A percentile compares a stretch with the other conserved stretches of the same genome.
Evolutionary conservation across 2,888 invertebrate species (phyloP).

Genomic region (Pyralis farinalis): DNA sequence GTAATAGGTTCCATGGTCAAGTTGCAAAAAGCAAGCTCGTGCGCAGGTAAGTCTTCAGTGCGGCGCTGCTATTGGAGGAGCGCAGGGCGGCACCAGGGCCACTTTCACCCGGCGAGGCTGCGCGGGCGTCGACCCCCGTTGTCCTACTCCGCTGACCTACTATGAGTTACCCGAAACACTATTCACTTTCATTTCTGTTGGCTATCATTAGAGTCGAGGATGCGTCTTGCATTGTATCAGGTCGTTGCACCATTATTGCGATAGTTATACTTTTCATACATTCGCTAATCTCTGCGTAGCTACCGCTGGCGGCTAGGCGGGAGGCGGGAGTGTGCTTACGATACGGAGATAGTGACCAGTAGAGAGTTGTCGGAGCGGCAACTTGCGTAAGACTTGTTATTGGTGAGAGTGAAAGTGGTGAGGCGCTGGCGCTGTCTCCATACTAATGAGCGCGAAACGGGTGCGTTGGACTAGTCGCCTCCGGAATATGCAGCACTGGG

Average conservation of each 20-base stretch:
- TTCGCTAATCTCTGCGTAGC: no score
- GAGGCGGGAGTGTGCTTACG: slow-evolving; percentile 21
- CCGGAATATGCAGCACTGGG: slow-evolving; percentile 57
- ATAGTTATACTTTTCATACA: slow-evolving; percentile 25
- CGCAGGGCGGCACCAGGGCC: slow-evolving; percentile 49
- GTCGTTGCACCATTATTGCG: slow-evolving; percentile 48
- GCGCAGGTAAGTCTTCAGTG: slow-evolving; percentile 61
- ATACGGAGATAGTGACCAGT: slow-evolving; percentile 49
- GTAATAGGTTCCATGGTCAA: slow-evolving; percentile 78
- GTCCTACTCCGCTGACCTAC: slow-evolving; percentile 79
- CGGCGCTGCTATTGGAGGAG: slow-evolving; percentile 49
- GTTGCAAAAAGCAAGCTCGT: slow-evolving; percentile 77
- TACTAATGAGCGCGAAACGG: slow-evolving; percentile 70
- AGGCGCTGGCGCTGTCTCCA: slow-evolving; percentile 68
- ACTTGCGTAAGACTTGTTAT: slow-evolving; percentile 74
- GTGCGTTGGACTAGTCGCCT: slow-evolving; percentile 49
- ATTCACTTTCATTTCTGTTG: slow-evolving; percentile 73
- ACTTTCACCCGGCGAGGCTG: slow-evolving; percentile 79
- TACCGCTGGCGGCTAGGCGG: no score
- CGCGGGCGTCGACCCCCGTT: slow-evolving; percentile 76
- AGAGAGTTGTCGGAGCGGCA: slow-evolving; percentile 52
- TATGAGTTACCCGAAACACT: slow-evolving; percentile 68
- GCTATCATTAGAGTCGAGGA: slow-evolving; percentile 67
- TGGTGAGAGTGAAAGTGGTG: slow-evolving; percentile 76
- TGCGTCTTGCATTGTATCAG: slow-evolving; percentile 52